Conservation (phyloP, 2,888 invertebrate genomes). For the Kuschelorhynchus macadamiae region DNA sequence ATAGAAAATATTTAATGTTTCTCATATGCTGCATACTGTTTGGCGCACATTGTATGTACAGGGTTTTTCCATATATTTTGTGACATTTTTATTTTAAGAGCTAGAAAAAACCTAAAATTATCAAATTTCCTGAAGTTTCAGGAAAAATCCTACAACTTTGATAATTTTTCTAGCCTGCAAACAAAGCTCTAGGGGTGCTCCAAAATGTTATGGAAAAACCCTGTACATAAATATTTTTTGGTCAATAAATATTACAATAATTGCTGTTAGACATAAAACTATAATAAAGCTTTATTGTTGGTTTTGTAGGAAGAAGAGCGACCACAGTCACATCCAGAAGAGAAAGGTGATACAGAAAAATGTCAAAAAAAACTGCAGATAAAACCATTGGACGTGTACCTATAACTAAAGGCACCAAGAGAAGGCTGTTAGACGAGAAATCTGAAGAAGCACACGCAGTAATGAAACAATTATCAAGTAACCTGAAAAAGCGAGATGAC, state of each 20-base stretch:
- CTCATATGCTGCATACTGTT: constrained; percentile 5
- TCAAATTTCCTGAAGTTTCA: too few species aligned
- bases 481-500: constrained; percentile 45
- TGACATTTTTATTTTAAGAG: too few species aligned
- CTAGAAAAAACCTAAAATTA: too few species aligned
- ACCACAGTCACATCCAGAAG: constrained; percentile 30
- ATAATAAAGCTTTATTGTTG: constrained; percentile 22
- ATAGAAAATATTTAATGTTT: neutral
- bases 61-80: too few species aligned
- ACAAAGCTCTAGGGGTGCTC: too few species aligned
- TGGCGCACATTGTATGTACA: too few species aligned
- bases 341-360: constrained; percentile 35
- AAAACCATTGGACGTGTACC: constrained; percentile 22
- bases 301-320: constrained; percentile 33
- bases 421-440: constrained; percentile 38
- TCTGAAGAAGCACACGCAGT: constrained; percentile 45
- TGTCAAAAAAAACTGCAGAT: constrained; percentile 5
- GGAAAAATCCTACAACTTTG: too few species aligned
- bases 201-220: too few species aligned
- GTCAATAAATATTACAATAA: neutral
- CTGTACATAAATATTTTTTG: neutral
- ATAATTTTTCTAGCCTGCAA: too few species aligned
- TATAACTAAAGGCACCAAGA: constrained; percentile 39
- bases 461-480: constrained; percentile 42
- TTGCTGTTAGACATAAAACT: neutral